Evolutionary conservation across 2,888 invertebrate genomes (phyloP).

Genomic region (Habroteleia sp.): DNA sequence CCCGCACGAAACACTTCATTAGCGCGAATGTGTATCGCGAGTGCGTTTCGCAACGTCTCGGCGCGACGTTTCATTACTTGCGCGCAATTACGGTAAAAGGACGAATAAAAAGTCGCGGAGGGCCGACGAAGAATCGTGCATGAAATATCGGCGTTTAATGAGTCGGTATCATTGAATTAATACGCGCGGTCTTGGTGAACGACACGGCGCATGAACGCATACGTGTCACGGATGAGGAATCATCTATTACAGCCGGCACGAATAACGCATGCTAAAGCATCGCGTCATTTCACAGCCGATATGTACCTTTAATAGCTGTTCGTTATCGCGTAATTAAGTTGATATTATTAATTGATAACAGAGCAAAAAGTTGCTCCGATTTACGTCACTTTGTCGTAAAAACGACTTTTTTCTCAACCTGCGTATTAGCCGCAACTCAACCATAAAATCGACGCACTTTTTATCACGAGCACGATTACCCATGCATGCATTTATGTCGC

Average conservation of each 20-base stretch:
- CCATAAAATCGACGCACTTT: too few relatives aligned
- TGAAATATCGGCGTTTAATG: slow-evolving; percentile 38
- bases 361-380: slow-evolving; percentile 33
- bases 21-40: slow-evolving; percentile 11
- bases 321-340: slow-evolving; percentile 58
- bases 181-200: slow-evolving; percentile 30
- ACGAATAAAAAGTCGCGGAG: too few relatives aligned
- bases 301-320: slow-evolving; percentile 57
- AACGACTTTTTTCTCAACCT: too few relatives aligned
- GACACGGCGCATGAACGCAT: too few relatives aligned
- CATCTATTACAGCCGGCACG: slow-evolving; percentile 48
- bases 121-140: too few relatives aligned
- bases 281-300: slow-evolving; percentile 53
- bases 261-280: slow-evolving; percentile 45
- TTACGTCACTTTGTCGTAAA: too few relatives aligned
- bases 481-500: too few relatives aligned
- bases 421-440: too few relatives aligned
- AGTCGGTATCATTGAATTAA: slow-evolving; percentile 46
- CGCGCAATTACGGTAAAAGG: slow-evolving; percentile 6
- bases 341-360: slow-evolving; percentile 51
- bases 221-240: slow-evolving; percentile 60
- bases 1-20: slow-evolving; percentile 47
- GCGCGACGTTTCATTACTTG: slow-evolving; percentile 26
- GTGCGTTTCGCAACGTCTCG: slow-evolving; percentile 10
- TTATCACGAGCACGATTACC: too few relatives aligned